Base-by-base conservation (phyloP, 2,113 vertebrate species). In the Empidonax traillii region DNA sequence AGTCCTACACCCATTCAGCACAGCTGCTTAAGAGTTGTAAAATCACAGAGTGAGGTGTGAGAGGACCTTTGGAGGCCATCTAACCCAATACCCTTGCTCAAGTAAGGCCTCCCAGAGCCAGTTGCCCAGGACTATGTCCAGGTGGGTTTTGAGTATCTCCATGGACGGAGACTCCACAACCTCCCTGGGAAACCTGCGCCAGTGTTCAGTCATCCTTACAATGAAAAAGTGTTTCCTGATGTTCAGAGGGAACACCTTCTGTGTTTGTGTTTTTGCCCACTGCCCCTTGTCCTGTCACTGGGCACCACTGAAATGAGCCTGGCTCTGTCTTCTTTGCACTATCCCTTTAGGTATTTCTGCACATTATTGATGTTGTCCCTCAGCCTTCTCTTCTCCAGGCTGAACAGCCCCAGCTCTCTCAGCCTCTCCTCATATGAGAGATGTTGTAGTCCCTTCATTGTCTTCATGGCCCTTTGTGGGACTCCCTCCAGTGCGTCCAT, bases 51-150 rank as follows among this genome's bases (percentile, higher is more conserved):
- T 11, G n/a, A 90, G 20, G 31, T 19, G 4, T 39, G 10, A 58
- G 81, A 35, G 6, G 44, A 65, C 22, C 30, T 78, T 37, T 46
- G 55, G 37, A 84, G 12, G 6, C 31, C 41, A 33, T 15, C 49
- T 69, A 37, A 59, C 41, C 37, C 65, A 85, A 31, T 8, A 8
- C 14, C 19, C 18, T 55, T 56, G 44, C 30, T 47, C 35, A 78
- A 7, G 10, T 1, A 81, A 10, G 9, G 39, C 8, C 12, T 43
- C 27, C 23, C 15, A 53, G 5, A 49, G 37, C 25, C 0, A 0
- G 7, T 0, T 58, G 14, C 22, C 14, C 31, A 77, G 19, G 53
- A 21, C 33, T 4, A 9, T 0, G 9, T 31, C 39, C 53, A 59
- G 10, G 3, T 6, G 7, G 19, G 9, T 65, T 73, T 28, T 59